A percentile compares a stretch with the other conserved stretches of the same genome.
phyloP scores from a whole-genome alignment of 2,888 invertebrate genomes.

The Heliconius ismenius region DNA sequence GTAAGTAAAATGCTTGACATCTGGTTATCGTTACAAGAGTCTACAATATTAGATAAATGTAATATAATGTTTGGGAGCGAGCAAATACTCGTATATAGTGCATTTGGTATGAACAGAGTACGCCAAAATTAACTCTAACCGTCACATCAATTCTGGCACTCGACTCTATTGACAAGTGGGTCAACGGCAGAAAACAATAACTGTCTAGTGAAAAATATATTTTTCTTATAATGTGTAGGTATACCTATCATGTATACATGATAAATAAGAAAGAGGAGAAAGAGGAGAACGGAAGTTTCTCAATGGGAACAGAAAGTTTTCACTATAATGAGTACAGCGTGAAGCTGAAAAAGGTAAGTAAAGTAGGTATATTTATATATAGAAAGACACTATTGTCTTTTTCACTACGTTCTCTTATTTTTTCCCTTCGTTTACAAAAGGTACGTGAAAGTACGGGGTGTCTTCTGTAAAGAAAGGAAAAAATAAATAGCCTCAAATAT shows the following conservation, averaged over 20 bases:
- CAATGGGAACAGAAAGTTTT: too few relatives aligned
- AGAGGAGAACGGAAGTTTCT: too few relatives aligned
- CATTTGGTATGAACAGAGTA: constrained; percentile 17
- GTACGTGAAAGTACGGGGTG: too few relatives aligned
- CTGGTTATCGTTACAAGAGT: neutral
- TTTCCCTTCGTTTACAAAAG: too few relatives aligned
- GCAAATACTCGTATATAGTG: neutral
- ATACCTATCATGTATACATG: too few relatives aligned
- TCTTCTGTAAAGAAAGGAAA: neutral
- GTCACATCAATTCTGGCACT: constrained; percentile 54
- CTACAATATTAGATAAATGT: neutral
- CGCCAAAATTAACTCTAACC: constrained; percentile 33
- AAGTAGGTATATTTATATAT: too few relatives aligned
- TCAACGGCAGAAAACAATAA: constrained; percentile 50
- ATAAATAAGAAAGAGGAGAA: too few relatives aligned
- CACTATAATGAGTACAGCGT: too few relatives aligned
- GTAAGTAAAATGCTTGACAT: neutral
- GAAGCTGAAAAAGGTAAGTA: too few relatives aligned
- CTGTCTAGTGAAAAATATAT: constrained; percentile 20
- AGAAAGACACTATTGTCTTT: too few relatives aligned
- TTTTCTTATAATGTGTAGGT: neutral
- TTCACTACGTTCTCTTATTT: too few relatives aligned
- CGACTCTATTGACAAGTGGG: constrained; percentile 58
- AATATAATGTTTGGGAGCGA: neutral
- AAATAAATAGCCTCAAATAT: neutral